phyloP scores from a whole-genome alignment of 1,140 invertebrate species.

The Drepana arcuata region DNA sequence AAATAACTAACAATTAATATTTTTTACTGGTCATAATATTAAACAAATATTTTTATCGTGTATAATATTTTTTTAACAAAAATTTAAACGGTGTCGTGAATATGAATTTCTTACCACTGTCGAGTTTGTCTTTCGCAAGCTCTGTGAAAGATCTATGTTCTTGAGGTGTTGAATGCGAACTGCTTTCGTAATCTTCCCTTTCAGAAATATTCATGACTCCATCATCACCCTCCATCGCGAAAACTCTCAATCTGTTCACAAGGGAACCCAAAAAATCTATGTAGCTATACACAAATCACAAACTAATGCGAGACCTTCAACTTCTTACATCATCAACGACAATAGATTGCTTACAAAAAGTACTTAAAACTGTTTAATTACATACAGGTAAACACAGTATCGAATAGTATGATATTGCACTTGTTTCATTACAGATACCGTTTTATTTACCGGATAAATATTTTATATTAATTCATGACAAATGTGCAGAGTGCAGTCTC shows the following conservation, averaged over 20 bases:
- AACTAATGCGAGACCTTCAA: slow-evolving; percentile 30
- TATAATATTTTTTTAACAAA: too few relatives aligned
- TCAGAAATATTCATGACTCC: slow-evolving; percentile 35
- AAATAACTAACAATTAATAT: too few relatives aligned
- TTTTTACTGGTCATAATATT: too few relatives aligned
- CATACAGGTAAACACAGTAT: slow-evolving; percentile 2
- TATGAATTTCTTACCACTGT: slow-evolving; percentile 44
- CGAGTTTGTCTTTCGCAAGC: slow-evolving; percentile 63
- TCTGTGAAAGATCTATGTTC: slow-evolving; percentile 63
- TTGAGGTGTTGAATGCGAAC: slow-evolving; percentile 56
- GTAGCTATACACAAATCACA: slow-evolving; percentile 17
- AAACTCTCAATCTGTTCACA: slow-evolving; percentile 12
- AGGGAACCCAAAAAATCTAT: slow-evolving; percentile 17
- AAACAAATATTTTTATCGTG: too few relatives aligned
- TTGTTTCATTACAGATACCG: neutral
- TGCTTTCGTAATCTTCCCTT: slow-evolving; percentile 55
- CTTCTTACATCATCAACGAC: slow-evolving; percentile 66
- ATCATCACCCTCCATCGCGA: slow-evolving; percentile 51
- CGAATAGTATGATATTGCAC: slow-evolving; percentile 1
- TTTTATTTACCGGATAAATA: slow-evolving; percentile 19
- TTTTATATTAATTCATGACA: slow-evolving; percentile 19
- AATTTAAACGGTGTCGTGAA: too few relatives aligned
- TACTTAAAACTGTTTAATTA: too few relatives aligned
- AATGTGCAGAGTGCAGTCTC: slow-evolving; percentile 16
- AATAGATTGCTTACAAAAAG: slow-evolving; percentile 25